Percentiles rank a stretch among this genome's conserved stretches.
Conservation (phyloP, 2,888 invertebrate species). For the Chymomyza fuscimana region DNA sequence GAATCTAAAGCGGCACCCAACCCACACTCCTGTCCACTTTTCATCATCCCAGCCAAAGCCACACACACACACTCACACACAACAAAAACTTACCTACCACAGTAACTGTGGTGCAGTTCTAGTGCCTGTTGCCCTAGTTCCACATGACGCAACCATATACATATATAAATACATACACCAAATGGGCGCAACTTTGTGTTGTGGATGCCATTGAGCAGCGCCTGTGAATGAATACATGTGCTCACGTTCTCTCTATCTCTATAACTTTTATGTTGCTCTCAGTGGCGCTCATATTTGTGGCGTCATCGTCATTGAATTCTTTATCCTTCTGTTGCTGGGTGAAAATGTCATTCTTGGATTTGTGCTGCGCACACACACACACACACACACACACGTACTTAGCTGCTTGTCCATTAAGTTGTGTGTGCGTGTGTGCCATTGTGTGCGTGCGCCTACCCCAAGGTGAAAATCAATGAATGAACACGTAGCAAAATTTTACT, state of each 20-base stretch:
- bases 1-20: conserved; percentile 34
- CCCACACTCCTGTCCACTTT: background rate
- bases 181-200: conserved; percentile 29
- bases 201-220: conserved; percentile 56
- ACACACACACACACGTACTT: conserved; percentile 7
- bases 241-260: conserved; percentile 5
- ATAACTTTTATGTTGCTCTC: conserved; percentile 15
- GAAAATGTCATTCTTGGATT: conserved; percentile 40
- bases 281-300: conserved; percentile 49
- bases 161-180: background rate
- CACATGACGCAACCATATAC: conserved; percentile 43
- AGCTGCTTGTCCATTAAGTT: background rate
- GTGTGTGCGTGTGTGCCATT: conserved; percentile 21
- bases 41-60: conserved; percentile 3
- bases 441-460: conserved; percentile 24
- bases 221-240: conserved; percentile 66
- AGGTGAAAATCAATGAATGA: conserved; percentile 53
- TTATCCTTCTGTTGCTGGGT: conserved; percentile 32
- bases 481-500: conserved; percentile 18
- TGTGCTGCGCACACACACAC: conserved; percentile 10
- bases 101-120: conserved; percentile 28
- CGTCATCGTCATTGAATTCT: conserved; percentile 57
- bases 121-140: conserved; percentile 64
- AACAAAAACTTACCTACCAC: conserved; percentile 30
- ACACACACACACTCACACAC: conserved; percentile 6